Evolutionary conservation across 2,888 invertebrate species (phyloP).

Genomic region (Cecidostiba fungosa): DNA sequence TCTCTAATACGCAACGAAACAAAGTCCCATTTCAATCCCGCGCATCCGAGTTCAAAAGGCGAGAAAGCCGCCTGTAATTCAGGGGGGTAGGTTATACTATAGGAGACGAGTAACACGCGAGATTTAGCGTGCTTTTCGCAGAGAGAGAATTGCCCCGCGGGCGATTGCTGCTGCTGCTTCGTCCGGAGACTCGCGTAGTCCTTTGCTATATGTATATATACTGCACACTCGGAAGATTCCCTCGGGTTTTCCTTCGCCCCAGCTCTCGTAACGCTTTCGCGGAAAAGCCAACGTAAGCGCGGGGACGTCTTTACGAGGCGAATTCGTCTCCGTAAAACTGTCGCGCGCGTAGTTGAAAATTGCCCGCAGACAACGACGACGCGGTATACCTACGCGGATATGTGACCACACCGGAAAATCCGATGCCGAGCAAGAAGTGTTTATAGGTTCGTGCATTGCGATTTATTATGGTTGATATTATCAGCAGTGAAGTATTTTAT

Average conservation of each 20-base stretch:
- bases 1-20: background rate
- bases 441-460: too few species aligned
- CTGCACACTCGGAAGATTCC: conserved; percentile 27
- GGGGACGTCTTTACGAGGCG: conserved; percentile 77
- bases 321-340: conserved; percentile 79
- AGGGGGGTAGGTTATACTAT: background rate
- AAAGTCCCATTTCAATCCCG: background rate
- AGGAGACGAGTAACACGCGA: background rate
- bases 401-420: background rate
- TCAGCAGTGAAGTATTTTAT: too few species aligned
- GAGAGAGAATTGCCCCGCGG: conserved; percentile 35
- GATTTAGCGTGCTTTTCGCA: conserved; percentile 16
- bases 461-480: too few species aligned
- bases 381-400: background rate
- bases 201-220: background rate
- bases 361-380: background rate
- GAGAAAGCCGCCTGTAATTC: conserved; percentile 23
- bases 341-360: conserved; percentile 64
- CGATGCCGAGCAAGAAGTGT: too few species aligned
- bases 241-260: conserved; percentile 31
- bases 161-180: background rate
- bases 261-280: conserved; percentile 71
- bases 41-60: conserved; percentile 2
- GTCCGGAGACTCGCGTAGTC: conserved; percentile 17
- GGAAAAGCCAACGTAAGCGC: conserved; percentile 71